Base-by-base conservation (phyloP, 2,888 invertebrate species). In the Petrolisthes cinctipes region DNA sequence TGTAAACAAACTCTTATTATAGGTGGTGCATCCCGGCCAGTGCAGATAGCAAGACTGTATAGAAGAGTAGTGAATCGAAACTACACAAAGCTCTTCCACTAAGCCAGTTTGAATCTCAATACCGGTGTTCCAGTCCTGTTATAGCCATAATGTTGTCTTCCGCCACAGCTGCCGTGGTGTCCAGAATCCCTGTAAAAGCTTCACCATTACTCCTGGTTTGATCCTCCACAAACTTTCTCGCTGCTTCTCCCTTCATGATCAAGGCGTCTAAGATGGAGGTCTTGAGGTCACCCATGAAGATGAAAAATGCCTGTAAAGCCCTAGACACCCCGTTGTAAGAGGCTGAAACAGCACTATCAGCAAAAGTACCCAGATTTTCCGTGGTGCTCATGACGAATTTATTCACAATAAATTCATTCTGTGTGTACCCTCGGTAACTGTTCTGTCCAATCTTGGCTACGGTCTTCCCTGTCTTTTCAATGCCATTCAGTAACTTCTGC, bases 391-490 rank as follows among this genome's bases (percentile, higher is more conserved):
- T 17, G 20, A 20, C 71, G 6, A 4, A n/a, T n/a, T 71, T 11
- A 71, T 20, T 20, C 17, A 71, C n/a, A 6, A 20, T 6, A n/a
- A 1, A 71, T 71, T 71, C 17, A n/a, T n/a, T 71, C 71, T 71
- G 71, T 71, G 20, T 6, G 6, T n/a, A n/a, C n/a, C 71, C 71
- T n/a, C 71, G 71, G 20, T 71, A 71, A 20, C 71, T 71, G 71
- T 71, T 71, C 71, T 71, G 71, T n/a, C 71, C 71, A 11, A 71
- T 20, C 6, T 71, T 71, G 6, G 71, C 71, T 71, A 71, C 71
- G 1, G 71, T 71, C 20, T 71, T 14, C 6, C 71, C 71, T 71
- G 71, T 71, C 71, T n/a, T 11, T n/a, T n/a, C n/a, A n/a, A 71
- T 71, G 4, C 71, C 71, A 6, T 71, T 14, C 20, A 71, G 71